Evolutionary conservation across 2,113 vertebrate genomes (phyloP), one percentile per base, ranked within the genome.

Genomic region (Salvator merianae): DNA sequence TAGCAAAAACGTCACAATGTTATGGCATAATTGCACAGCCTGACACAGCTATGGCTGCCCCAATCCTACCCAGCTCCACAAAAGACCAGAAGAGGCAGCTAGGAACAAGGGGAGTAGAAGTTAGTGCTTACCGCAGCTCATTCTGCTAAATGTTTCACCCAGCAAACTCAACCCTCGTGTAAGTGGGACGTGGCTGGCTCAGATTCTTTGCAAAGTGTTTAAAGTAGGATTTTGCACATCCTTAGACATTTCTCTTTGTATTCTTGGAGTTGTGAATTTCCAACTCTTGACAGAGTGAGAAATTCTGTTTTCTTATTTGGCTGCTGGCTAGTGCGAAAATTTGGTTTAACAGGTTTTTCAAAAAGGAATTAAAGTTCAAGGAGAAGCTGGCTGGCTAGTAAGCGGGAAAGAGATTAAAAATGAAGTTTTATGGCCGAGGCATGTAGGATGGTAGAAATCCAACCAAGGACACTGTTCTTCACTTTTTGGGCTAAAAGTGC

Each of bases 391-490:
- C 43, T 87, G 75, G 16, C 55, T n/a, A 36, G 24, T 76, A 22
- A 5, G 1, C 8, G 3, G 10, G 69, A 9, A 70, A 83, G 7
- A 30, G 1, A 0, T 74, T 0, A 1, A 81, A 75, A 3, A 9
- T 71, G 72, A 30, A 2, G 24, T 47, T 72, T 78, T 69, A 38
- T 79, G 63, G 28, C n/a, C 32, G 3, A 71, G 24, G 1, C 32
- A 34, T 59, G 66, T 81, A 72, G 83, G 72, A 65, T 66, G 18
- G 24, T 69, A 65, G 32, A 43, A 88, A 12, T 9, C n/a, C 30
- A 79, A 63, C n/a, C 71, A 63, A 65, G n/a, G n/a, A n/a, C 40
- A 75, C 10, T 6, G 6, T 78, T 13, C 32, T n/a, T 71, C 69
- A 79, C 6, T 20, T 80, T 69, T 40, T 47, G 5, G 43, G 43